phyloP scores from a whole-genome alignment of 2,113 vertebrate genomes.

The Stigmatopora nigra region DNA sequence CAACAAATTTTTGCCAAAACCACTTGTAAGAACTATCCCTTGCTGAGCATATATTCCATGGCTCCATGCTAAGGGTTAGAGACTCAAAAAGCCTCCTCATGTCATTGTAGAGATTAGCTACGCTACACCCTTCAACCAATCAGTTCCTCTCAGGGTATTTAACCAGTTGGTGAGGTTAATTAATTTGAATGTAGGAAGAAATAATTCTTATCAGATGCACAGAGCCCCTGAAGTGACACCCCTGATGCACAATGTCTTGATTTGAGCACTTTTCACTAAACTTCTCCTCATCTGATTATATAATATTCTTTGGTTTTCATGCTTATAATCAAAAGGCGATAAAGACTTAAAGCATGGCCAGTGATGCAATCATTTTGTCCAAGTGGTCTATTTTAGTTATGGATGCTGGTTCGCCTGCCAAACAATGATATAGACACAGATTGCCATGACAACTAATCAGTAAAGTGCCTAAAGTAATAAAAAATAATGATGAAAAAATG shows the following conservation, averaged over 20 bases:
- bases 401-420: background rate
- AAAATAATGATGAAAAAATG: too few relatives aligned
- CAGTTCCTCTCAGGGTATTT: background rate
- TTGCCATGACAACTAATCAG: too few relatives aligned
- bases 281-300: background rate
- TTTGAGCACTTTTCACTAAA: background rate
- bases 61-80: background rate
- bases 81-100: conserved; percentile 2
- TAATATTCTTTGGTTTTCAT: background rate
- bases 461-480: too few relatives aligned
- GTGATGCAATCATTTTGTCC: background rate
- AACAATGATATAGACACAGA: background rate
- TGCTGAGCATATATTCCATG: background rate
- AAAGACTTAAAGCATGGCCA: background rate
- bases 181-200: background rate
- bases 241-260: background rate
- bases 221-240: background rate
- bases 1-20: conserved; percentile 14
- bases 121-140: background rate
- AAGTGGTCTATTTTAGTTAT: background rate
- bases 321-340: background rate
- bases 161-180: background rate
- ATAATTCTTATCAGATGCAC: background rate
- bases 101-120: background rate
- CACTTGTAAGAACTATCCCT: background rate